Percentiles rank a stretch among this genome's conserved stretches.
Evolutionary conservation across 2,113 vertebrate species (phyloP).

Genomic region (Gavia stellata): DNA sequence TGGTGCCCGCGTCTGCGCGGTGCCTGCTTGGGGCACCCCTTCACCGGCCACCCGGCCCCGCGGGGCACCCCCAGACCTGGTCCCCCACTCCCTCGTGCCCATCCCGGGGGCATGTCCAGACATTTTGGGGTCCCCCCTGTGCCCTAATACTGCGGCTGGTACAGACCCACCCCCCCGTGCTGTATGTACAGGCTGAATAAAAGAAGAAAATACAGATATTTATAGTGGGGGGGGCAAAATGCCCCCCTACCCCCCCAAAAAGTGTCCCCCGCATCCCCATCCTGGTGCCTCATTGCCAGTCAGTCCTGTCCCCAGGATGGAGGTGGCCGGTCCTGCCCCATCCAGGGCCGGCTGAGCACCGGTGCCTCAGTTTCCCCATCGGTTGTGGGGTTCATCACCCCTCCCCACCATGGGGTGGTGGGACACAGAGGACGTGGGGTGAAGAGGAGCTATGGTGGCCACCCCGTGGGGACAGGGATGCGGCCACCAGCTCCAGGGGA

Average conservation of each 20-base stretch:
- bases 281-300: neutral
- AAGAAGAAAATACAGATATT: conserved; percentile 61
- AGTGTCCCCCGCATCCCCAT: neutral
- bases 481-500: neutral
- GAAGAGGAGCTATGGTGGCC: neutral
- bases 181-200: conserved; percentile 8
- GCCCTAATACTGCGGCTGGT: conserved; percentile 23
- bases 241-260: neutral
- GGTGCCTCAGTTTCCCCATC: neutral
- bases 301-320: neutral
- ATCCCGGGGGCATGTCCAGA: neutral
- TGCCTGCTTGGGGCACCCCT: neutral
- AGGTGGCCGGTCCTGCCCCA: neutral
- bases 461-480: rapidly evolving
- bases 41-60: neutral
- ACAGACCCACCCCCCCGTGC: neutral
- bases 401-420: neutral
- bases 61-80: neutral
- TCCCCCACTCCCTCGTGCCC: neutral
- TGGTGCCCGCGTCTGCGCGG: neutral
- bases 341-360: neutral
- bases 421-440: rapidly evolving
- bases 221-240: neutral
- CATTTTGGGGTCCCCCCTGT: neutral
- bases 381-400: neutral